A percentile compares a stretch with the other conserved stretches of the same genome.
Evolutionary conservation across 2,888 invertebrate genomes (phyloP).

Genomic region (Hirtodrosophila histrioides): DNA sequence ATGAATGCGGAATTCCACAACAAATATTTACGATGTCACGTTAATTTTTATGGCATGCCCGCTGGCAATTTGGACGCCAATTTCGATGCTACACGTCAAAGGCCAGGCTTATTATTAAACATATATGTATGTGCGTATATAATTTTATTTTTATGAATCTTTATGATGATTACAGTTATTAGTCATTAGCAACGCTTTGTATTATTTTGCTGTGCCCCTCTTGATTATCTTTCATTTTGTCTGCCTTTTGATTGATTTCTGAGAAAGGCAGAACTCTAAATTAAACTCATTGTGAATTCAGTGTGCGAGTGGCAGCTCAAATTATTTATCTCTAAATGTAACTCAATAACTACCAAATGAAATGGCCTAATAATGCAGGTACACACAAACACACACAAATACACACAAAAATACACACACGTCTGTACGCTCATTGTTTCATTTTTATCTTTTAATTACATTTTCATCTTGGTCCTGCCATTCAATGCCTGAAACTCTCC

Average conservation of each 20-base stretch:
- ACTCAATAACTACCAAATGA: constrained; percentile 12
- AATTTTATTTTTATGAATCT: constrained; percentile 47
- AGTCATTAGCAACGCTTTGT: constrained; percentile 60
- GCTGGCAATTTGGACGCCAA: constrained; percentile 51
- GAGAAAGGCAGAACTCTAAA: constrained; percentile 22
- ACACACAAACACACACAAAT: constrained; percentile 10
- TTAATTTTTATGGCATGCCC: constrained; percentile 69
- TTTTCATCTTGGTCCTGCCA: constrained; percentile 62
- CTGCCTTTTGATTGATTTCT: constrained; percentile 36
- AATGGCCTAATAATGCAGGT: constrained; percentile 31
- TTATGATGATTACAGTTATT: constrained; percentile 67
- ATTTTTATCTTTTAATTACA: constrained; percentile 73
- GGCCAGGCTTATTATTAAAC: constrained; percentile 26
- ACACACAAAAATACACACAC: constrained; percentile 4
- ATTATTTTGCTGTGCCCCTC: not conserved
- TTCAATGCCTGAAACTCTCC: constrained; percentile 48
- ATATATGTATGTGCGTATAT: constrained; percentile 5
- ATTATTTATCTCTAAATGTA: constrained; percentile 17
- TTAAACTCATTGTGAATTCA: constrained; percentile 43
- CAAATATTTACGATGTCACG: constrained; percentile 65
- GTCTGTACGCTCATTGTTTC: constrained; percentile 56
- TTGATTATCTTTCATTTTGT: constrained; percentile 19
- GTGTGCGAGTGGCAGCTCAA: constrained; percentile 18
- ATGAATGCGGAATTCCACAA: constrained; percentile 7
- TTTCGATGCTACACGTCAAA: constrained; percentile 3